A percentile compares a stretch with the other conserved stretches of the same genome.
Conservation (phyloP, 2,888 invertebrate species). For the Magallana nippona region DNA sequence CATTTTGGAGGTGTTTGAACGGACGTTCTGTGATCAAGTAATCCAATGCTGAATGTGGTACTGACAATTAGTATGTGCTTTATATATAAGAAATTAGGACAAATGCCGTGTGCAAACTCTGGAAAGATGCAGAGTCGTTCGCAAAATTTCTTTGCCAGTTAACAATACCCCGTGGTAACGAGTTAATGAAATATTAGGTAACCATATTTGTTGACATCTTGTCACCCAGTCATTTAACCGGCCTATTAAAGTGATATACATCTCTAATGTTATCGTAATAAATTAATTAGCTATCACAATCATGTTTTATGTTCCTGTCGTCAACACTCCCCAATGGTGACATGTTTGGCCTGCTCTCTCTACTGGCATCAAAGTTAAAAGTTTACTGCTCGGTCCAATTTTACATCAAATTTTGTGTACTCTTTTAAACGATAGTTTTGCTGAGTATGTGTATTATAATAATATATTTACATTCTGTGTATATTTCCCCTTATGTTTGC, state of each 20-base stretch:
- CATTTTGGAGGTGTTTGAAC: not conserved
- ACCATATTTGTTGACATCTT: not conserved
- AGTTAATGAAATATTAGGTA: not conserved
- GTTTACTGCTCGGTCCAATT: too few species aligned
- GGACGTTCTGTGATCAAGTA: not conserved
- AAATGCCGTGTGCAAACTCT: not conserved
- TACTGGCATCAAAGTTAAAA: too few species aligned
- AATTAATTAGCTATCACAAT: not conserved
- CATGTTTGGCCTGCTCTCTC: too few species aligned
- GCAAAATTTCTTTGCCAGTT: not conserved
- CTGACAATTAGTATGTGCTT: not conserved
- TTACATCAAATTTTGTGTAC: too few species aligned
- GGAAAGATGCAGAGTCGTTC: not conserved
- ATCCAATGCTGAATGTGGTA: not conserved
- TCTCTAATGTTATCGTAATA: not conserved
- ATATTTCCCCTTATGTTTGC: too few species aligned
- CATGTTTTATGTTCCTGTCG: not conserved
- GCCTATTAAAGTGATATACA: not conserved
- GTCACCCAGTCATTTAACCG: not conserved
- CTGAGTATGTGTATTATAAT: too few species aligned
- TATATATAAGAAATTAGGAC: not conserved
- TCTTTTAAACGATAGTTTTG: too few species aligned
- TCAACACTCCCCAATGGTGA: not conserved
- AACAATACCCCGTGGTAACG: conserved; percentile 1
- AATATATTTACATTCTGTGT: too few species aligned